Evolutionary conservation across 2,888 invertebrate genomes (phyloP).

Genomic region (Metalampra italica): DNA sequence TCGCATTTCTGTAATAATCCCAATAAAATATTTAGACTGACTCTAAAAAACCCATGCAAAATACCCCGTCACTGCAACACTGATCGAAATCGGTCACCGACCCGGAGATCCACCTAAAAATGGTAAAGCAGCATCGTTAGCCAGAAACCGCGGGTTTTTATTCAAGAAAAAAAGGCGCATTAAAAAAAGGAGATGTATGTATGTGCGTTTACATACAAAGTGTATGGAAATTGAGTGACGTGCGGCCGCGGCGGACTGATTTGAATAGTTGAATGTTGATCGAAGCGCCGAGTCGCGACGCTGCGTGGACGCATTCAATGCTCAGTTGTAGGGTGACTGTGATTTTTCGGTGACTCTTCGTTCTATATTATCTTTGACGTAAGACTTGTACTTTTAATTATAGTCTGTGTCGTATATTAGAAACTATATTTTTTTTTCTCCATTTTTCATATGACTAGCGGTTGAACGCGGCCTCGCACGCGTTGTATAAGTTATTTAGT

Average conservation of each 20-base stretch:
- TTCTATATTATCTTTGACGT: too few species aligned
- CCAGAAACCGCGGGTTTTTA: slow-evolving; percentile 48
- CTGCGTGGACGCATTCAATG: slow-evolving; percentile 67
- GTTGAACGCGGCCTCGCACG: too few species aligned
- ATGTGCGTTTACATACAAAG: slow-evolving; percentile 56
- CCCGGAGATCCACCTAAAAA: slow-evolving; percentile 28
- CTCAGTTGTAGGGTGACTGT: slow-evolving; percentile 49
- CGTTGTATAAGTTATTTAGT: too few species aligned
- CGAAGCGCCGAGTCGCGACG: slow-evolving; percentile 17
- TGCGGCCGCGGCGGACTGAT: slow-evolving; percentile 58
- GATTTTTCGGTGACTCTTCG: too few species aligned
- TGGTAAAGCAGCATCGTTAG: slow-evolving; percentile 64
- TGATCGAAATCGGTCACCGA: not conserved
- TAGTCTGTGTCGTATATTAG: too few species aligned
- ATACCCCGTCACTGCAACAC: not conserved
- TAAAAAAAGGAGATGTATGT: slow-evolving; percentile 37
- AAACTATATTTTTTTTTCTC: too few species aligned
- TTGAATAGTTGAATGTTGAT: slow-evolving; percentile 68
- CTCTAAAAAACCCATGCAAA: not conserved
- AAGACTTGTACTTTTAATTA: too few species aligned
- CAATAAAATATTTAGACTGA: too few species aligned
- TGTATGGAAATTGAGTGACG: slow-evolving; percentile 63
- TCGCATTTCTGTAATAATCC: too few species aligned
- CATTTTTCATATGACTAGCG: too few species aligned
- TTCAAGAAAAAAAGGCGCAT: slow-evolving; percentile 36